Conservation (phyloP, 2,797 vertebrate species). For the Thripadectes ignobilis region DNA sequence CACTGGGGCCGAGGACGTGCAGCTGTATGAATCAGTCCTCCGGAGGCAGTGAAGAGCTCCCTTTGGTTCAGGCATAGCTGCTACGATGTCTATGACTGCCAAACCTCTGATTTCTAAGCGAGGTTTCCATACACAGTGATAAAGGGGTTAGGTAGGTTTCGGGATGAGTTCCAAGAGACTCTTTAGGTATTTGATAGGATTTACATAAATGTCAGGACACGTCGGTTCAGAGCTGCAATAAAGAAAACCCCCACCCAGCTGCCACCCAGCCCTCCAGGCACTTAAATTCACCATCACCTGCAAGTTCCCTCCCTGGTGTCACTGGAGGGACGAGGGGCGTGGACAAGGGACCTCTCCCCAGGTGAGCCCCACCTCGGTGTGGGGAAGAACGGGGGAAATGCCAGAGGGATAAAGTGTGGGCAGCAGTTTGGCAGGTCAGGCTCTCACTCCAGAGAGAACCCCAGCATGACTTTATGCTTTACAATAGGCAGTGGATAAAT, state of each 20-base stretch:
- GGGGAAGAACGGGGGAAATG: background rate
- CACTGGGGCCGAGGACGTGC: fast-evolving
- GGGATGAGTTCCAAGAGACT: conserved; percentile 1
- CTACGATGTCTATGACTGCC: background rate
- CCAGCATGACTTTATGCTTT: background rate
- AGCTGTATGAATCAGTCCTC: background rate
- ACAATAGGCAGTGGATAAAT: background rate
- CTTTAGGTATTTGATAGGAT: background rate
- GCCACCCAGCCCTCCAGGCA: conserved; percentile 22
- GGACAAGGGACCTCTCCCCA: background rate
- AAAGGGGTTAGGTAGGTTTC: background rate
- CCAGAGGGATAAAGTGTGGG: background rate
- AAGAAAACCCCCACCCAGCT: background rate
- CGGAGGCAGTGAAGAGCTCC: background rate
- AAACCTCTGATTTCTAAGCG: background rate
- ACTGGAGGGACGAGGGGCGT: background rate
- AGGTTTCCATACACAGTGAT: background rate
- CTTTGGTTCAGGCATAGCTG: background rate
- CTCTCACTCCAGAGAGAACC: background rate
- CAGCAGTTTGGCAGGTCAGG: background rate
- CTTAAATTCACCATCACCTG: background rate
- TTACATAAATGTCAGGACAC: conserved; percentile 18
- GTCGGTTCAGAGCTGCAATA: background rate
- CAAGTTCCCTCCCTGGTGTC: background rate
- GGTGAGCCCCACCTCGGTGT: background rate